Percentiles rank a stretch among this genome's conserved stretches.
Evolutionary conservation across 64 coral and sea anemone species (phyloP).

Genomic region (Cladopsammia gracilis): DNA sequence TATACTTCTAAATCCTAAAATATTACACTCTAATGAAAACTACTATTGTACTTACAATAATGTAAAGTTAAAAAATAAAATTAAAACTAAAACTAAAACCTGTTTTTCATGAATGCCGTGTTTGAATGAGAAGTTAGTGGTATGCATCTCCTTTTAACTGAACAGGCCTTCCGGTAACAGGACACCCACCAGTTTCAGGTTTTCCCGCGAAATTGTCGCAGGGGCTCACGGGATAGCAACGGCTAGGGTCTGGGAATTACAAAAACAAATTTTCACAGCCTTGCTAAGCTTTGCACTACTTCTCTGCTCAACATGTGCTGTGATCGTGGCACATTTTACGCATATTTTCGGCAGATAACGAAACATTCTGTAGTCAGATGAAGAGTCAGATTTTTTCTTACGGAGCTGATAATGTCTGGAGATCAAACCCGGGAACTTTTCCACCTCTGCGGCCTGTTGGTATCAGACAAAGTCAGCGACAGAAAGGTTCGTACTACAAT

Average conservation of each 20-base stretch:
- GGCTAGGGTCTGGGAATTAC: not conserved
- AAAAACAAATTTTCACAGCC: conserved; percentile 37
- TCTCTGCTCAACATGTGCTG: not conserved
- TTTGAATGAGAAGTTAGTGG: too few species aligned
- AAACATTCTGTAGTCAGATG: not conserved
- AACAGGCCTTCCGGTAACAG: too few species aligned
- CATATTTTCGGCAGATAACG: not conserved
- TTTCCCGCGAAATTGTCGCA: not conserved
- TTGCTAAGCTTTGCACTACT: too few species aligned
- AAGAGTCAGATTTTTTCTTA: not conserved
- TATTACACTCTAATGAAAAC: too few species aligned
- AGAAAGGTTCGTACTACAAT: not conserved
- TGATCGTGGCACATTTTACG: not conserved
- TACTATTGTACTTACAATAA: too few species aligned
- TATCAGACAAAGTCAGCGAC: not conserved
- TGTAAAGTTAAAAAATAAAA: too few species aligned
- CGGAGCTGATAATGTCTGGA: conserved; percentile 4
- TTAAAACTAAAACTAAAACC: too few species aligned
- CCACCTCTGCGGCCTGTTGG: not conserved
- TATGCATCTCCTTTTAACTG: too few species aligned
- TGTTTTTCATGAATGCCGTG: too few species aligned
- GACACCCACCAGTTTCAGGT: not conserved
- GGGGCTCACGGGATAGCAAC: not conserved
- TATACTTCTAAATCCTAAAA: too few species aligned
- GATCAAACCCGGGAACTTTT: not conserved